Conservation (phyloP, 2,113 vertebrate genomes). For the Xenus cinereus region DNA sequence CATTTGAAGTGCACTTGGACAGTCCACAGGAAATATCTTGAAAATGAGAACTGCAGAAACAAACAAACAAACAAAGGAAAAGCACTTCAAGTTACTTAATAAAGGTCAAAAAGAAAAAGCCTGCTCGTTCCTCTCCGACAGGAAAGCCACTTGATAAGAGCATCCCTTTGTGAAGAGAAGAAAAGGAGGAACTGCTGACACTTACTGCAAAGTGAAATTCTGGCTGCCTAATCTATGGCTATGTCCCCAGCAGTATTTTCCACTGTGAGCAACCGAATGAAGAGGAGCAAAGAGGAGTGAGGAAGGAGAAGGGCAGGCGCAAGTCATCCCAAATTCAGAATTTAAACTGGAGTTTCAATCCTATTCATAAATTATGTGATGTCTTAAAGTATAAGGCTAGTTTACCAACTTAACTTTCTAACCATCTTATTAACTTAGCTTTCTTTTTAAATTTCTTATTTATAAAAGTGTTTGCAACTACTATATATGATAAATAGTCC, state of each 20-base stretch:
- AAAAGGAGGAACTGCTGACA: background rate
- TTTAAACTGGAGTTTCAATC: background rate
- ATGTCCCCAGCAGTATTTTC: background rate
- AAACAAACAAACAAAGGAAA: slow-evolving; percentile 5
- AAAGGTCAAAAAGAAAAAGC: background rate
- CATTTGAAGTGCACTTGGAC: background rate
- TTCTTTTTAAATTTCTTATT: background rate
- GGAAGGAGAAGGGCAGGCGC: no score
- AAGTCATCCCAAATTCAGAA: background rate
- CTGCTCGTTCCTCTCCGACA: background rate
- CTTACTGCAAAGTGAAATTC: background rate
- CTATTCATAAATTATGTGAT: background rate
- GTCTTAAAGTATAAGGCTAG: background rate
- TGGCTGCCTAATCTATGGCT: background rate
- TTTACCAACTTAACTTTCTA: background rate
- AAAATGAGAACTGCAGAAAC: background rate
- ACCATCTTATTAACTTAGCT: background rate
- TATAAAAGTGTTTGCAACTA: background rate
- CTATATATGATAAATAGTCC: background rate
- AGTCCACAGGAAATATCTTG: background rate
- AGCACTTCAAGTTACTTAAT: background rate
- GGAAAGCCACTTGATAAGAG: background rate
- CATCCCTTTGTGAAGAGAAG: background rate
- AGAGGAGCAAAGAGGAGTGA: background rate
- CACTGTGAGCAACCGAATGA: background rate